Conservation (phyloP, 2,888 invertebrate species). For the Papilio elwesi region DNA sequence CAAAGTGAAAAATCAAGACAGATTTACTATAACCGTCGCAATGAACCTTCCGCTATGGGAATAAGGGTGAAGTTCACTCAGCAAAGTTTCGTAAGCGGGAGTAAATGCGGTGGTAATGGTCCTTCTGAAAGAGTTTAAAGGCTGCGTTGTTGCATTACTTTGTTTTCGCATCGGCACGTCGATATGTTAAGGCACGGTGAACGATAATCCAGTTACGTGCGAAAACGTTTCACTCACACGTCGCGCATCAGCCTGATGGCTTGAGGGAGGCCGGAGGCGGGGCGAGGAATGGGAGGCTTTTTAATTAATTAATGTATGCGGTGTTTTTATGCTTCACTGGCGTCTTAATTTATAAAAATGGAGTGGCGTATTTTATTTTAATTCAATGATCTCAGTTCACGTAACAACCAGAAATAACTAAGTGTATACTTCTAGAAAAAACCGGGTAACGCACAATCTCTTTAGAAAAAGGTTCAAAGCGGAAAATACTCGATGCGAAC, state of each 20-base stretch:
- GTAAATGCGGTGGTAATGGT: constrained; percentile 31
- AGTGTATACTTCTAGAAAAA: neutral
- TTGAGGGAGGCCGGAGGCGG: neutral
- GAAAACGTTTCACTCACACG: constrained; percentile 22
- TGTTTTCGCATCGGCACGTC: constrained; percentile 25
- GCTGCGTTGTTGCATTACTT: constrained; percentile 21
- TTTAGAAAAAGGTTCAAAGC: constrained; percentile 28
- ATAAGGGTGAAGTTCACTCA: constrained; percentile 8
- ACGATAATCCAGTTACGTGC: constrained; percentile 12
- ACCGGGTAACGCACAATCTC: constrained; percentile 25
- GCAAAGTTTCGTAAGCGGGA: neutral
- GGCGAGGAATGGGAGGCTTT: constrained; percentile 6
- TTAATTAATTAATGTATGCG: constrained; percentile 29
- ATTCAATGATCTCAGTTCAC: neutral
- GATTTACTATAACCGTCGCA: neutral
- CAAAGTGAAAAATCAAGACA: constrained; percentile 34
- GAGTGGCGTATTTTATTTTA: neutral
- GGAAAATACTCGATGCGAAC: constrained; percentile 12
- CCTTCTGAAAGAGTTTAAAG: constrained; percentile 33
- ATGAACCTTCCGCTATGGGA: neutral
- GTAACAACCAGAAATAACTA: constrained; percentile 1
- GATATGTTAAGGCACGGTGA: constrained; percentile 21
- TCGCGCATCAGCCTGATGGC: neutral
- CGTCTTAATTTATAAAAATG: constrained; percentile 7
- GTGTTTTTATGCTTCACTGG: neutral